These are phyloP conservation scores for Enteromius thamalakanensis DNA, from an alignment of 2,797 vertebrate species.

Conservation along the genomic window DNA sequence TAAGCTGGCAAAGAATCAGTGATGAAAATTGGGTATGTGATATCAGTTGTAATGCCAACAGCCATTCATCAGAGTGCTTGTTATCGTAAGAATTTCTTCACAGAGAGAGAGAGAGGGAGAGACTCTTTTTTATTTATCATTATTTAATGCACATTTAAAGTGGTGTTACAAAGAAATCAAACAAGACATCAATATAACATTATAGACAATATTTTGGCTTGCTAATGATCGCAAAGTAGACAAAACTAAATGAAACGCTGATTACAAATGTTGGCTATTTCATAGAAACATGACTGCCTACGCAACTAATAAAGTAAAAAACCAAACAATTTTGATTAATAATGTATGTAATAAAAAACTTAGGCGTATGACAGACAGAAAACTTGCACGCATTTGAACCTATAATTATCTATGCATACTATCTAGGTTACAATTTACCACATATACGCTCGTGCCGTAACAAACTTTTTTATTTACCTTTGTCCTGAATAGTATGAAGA, in stretches of 20 bases:
- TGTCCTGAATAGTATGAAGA: not conserved
- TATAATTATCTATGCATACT: not conserved
- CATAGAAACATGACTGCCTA: not conserved
- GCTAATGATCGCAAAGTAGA: not conserved
- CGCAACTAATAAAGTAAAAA: not conserved
- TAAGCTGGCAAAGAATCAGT: constrained; percentile 42
- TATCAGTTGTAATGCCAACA: constrained; percentile 58
- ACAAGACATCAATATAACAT: not conserved
- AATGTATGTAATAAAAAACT: not conserved
- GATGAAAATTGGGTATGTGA: constrained; percentile 49
- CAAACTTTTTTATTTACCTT: constrained; percentile 22
- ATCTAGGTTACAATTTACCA: not conserved
- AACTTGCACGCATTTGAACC: not conserved
- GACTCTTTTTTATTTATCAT: constrained; percentile 28
- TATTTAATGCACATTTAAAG: constrained; percentile 31
- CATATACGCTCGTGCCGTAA: not conserved
- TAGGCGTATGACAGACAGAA: not conserved
- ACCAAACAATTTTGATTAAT: not conserved
- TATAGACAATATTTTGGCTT: not conserved
- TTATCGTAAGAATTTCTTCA: constrained; percentile 51
- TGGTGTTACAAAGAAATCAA: constrained; percentile 21
- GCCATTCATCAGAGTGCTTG: constrained; percentile 56
- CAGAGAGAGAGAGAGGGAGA: constrained; percentile 10
- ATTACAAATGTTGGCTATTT: not conserved
- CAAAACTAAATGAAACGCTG: not conserved